phyloP scores from a whole-genome alignment of 1,140 invertebrate species.

The Ditylenchus dipsaci region DNA sequence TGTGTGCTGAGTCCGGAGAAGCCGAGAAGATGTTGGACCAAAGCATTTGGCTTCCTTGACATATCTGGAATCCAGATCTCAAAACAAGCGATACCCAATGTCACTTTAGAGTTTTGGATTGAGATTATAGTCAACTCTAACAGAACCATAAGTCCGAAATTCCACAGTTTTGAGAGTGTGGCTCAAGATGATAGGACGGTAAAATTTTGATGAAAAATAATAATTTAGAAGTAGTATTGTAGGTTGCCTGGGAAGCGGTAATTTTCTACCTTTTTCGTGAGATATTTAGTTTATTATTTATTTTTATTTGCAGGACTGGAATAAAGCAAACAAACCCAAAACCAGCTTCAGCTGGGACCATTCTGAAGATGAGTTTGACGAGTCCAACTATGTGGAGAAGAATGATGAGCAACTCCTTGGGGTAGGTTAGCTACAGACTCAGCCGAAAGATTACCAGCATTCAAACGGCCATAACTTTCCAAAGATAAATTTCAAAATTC shows the following conservation, averaged over 20 bases:
- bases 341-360: background rate
- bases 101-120: background rate
- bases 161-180: background rate
- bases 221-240: background rate
- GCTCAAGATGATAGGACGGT: background rate
- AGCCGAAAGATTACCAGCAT: no score
- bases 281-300: background rate
- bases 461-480: no score
- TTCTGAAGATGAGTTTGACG: background rate
- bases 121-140: background rate
- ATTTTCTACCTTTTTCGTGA: background rate
- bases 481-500: no score
- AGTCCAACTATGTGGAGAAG: background rate
- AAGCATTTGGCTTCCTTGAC: background rate
- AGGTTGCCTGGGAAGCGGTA: background rate
- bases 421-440: background rate
- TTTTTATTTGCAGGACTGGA: conserved; percentile 2
- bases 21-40: background rate
- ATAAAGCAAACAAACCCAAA: background rate
- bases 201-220: background rate
- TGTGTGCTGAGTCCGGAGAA: conserved; percentile 7
- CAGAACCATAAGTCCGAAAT: background rate
- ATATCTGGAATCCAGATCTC: background rate
- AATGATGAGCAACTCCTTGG: background rate
- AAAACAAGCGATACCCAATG: background rate